A percentile compares a stretch with the other conserved stretches of the same genome.
phyloP scores from a whole-genome alignment of 2,113 vertebrate species.

The Halcyon malimbica region DNA sequence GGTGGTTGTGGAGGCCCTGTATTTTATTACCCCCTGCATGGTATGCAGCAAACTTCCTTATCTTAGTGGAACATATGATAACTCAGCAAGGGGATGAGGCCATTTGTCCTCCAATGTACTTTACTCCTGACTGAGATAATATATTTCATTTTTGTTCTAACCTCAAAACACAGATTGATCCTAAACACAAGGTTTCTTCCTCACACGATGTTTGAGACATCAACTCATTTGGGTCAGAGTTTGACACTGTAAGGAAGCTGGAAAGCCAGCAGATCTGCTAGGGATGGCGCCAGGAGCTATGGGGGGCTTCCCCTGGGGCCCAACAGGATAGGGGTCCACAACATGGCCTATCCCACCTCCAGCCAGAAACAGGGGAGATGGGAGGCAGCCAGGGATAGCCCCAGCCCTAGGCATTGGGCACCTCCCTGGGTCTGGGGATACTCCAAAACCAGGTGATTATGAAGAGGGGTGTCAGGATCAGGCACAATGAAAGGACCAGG shows the following conservation, averaged over 20 bases:
- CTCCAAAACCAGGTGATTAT: fast-evolving
- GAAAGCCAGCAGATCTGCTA: fast-evolving
- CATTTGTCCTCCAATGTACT: no score
- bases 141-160: no score
- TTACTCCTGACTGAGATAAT: no score
- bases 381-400: neutral
- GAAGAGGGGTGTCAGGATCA: neutral
- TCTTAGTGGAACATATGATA: no score
- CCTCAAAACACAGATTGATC: no score
- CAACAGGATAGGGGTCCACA: neutral
- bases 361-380: neutral
- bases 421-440: neutral
- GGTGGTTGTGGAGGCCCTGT: no score
- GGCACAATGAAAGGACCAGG: neutral
- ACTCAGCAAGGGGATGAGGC: no score
- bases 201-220: no score
- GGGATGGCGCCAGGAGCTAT: fast-evolving
- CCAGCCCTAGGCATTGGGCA: fast-evolving
- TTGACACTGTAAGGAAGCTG: neutral
- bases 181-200: no score
- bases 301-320: fast-evolving
- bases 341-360: fast-evolving
- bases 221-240: no score
- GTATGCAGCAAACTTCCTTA: no score
- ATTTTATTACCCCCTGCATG: no score